Conservation (phyloP, 2,113 vertebrate genomes). For the Scatophagus argus region DNA sequence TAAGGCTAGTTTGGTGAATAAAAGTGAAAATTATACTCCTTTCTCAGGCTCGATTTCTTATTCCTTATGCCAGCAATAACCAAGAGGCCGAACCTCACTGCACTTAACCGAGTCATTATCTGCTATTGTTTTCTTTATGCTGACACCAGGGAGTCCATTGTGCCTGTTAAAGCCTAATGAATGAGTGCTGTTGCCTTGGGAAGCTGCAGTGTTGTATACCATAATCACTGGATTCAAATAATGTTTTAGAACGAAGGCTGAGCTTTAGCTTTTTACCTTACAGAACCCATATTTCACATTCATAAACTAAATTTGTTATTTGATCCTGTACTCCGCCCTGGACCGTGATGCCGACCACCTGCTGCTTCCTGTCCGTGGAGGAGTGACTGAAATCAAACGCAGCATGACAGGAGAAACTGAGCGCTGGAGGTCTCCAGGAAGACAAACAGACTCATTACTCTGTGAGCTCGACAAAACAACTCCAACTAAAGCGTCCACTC, state of each 20-base stretch:
- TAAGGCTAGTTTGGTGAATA: not conserved
- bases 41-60: not conserved
- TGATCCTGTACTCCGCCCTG: not conserved
- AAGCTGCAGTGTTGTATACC: too few species aligned
- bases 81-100: not conserved
- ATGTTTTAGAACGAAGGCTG: too few species aligned
- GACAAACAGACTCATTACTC: conserved; percentile 61
- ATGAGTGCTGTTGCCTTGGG: not conserved
- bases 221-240: too few species aligned
- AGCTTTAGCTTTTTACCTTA: not conserved
- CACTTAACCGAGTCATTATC: too few species aligned
- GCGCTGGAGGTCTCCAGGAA: conserved; percentile 29
- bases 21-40: not conserved
- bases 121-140: not conserved
- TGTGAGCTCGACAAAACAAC: conserved; percentile 43
- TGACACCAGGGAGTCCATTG: not conserved
- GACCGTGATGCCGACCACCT: conserved; percentile 23
- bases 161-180: too few species aligned
- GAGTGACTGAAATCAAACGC: not conserved
- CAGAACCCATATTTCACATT: not conserved
- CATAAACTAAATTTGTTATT: not conserved
- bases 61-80: not conserved
- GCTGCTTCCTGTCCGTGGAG: conserved; percentile 18
- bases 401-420: not conserved
- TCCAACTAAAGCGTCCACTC: conserved; percentile 36